Base-by-base conservation (phyloP, 2,888 invertebrate species). In the Hymenopus coronatus region DNA sequence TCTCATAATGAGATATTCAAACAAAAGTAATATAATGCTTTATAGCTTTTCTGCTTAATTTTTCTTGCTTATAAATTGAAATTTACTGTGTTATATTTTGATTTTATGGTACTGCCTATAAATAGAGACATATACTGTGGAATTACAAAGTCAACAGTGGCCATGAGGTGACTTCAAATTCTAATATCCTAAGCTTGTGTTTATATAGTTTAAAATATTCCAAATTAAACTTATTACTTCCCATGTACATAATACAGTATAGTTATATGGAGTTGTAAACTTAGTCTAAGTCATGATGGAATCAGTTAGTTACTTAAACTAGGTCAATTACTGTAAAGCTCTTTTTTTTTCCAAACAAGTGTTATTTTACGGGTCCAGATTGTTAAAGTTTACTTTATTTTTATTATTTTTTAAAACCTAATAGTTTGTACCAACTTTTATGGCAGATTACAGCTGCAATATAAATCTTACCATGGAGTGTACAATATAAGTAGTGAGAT, bases 341-440 rank as follows among this genome's bases (percentile, higher is more conserved):
- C 25, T 70, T 15, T 70, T 40, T 40, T 70, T 70, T 85, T 85
- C 40, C 85, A 40, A 46, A 46, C 46, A 54, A 54, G 84, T 89
- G 87, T 89, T 87, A 89, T 84, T 89, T 89, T 89, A 89, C 89
- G 89, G 89, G 89, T 89, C 88, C 88, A 89, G 88, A 84, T 54
- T 81, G 28, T 86, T 82, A 82, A 83, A 81, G 83, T 88, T 54
- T 25, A 27, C 84, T 88, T 88, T 88, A 83, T 88, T 84, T 84
- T 28, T 85, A 70, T 85, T 85, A 85, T 85, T 85, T 88, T 85
- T 88, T 85, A 85, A 82, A 86, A 82, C 82, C 30, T 81, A 28
- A 88, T 85, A 84, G 81, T 33, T 82, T 85, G 82, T 28, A 81
- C 85, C 85, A 85, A 82, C 14, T 82, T 85, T 86, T 33, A 85